These are phyloP conservation scores for Polydrusus tereticollis DNA, from an alignment of 2,888 invertebrate species.

Conservation along the genomic window DNA sequence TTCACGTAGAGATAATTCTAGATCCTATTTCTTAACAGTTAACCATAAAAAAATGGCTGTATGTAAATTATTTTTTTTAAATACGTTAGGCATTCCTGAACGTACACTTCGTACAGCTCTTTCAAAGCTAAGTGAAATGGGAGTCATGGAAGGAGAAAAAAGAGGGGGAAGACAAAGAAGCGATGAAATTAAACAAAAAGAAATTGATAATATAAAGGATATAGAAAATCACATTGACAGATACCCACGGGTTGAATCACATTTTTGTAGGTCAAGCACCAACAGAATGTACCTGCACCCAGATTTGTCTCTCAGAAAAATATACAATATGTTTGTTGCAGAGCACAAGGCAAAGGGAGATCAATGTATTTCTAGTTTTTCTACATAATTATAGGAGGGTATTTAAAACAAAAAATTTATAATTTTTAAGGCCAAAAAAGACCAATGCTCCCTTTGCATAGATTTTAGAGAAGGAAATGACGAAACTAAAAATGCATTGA, in stretches of 20 bases:
- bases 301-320: slow-evolving; percentile 39
- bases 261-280: slow-evolving; percentile 37
- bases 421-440: slow-evolving; percentile 52
- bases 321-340: slow-evolving; percentile 49
- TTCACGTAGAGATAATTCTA: slow-evolving; percentile 29
- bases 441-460: slow-evolving; percentile 51
- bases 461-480: slow-evolving; percentile 46
- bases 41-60: neutral
- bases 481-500: slow-evolving; percentile 32
- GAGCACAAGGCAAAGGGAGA: slow-evolving; percentile 20
- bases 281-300: slow-evolving; percentile 39
- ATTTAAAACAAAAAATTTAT: slow-evolving; percentile 49
- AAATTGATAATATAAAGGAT: slow-evolving; percentile 16
- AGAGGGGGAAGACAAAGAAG: slow-evolving; percentile 38
- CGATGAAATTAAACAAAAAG: slow-evolving; percentile 16
- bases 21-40: slow-evolving; percentile 20
- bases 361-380: slow-evolving; percentile 32
- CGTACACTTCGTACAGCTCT: slow-evolving; percentile 26
- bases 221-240: slow-evolving; percentile 40
- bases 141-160: slow-evolving; percentile 27
- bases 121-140: slow-evolving; percentile 31
- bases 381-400: slow-evolving; percentile 47
- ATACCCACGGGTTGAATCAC: slow-evolving; percentile 43
- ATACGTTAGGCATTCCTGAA: slow-evolving; percentile 35
- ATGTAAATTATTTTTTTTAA: slow-evolving; percentile 31